phyloP scores from a whole-genome alignment of 2,888 invertebrate genomes.

The Eueremaeus valkanovi region DNA sequence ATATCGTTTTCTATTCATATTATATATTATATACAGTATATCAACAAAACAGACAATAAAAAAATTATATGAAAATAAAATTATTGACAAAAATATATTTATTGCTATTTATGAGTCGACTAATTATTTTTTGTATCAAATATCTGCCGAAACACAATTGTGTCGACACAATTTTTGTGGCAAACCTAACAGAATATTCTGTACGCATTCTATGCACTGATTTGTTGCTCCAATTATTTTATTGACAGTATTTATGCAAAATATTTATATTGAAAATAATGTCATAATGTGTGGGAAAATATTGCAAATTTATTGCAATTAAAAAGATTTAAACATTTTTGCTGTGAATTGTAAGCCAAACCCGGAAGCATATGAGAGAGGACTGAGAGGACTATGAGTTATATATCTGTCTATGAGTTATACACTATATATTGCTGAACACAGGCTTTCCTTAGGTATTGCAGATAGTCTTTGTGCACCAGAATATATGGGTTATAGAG shows the following conservation, averaged over 20 bases:
- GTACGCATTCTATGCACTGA: neutral
- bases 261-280: neutral
- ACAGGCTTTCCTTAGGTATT: neutral
- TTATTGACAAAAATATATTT: too few relatives aligned
- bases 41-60: too few relatives aligned
- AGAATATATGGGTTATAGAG: slow-evolving; percentile 14
- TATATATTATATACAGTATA: too few relatives aligned
- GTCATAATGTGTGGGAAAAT: too few relatives aligned
- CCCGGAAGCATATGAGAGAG: neutral
- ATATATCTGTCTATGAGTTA: neutral
- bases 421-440: neutral
- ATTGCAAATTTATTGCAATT: neutral
- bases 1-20: too few relatives aligned
- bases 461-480: neutral
- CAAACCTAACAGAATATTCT: neutral
- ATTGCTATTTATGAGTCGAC: too few relatives aligned
- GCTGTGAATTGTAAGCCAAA: neutral
- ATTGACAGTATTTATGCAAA: neutral
- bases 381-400: neutral
- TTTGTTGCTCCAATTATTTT: neutral
- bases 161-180: too few relatives aligned
- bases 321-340: neutral
- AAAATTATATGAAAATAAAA: too few relatives aligned
- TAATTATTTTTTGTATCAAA: too few relatives aligned
- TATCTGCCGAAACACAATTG: too few relatives aligned